Conservation (phyloP, 2,113 vertebrate genomes). For the Prochilodus magdalenae region DNA sequence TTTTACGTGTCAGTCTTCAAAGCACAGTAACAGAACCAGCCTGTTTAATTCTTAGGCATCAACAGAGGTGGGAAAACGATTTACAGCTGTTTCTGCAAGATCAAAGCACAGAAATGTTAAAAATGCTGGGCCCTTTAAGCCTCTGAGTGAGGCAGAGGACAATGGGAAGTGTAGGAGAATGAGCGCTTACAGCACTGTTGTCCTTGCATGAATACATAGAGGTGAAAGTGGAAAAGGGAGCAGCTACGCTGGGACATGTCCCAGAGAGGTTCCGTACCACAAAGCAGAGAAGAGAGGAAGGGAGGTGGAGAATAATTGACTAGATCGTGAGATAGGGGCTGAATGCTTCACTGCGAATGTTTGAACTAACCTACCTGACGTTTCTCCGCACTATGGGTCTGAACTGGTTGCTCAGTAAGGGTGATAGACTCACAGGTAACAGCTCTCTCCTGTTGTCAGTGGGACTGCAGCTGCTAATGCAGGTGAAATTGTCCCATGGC, state of each 20-base stretch:
- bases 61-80: no score
- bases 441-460: slow-evolving; percentile 12
- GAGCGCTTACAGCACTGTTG: neutral
- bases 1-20: no score
- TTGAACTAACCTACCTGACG: neutral
- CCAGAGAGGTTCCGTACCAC: neutral
- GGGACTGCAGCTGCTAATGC: neutral
- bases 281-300: neutral
- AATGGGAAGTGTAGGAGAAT: neutral
- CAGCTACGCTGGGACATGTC: neutral
- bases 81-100: neutral
- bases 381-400: neutral
- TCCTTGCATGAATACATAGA: neutral
- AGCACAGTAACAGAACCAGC: no score
- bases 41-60: no score
- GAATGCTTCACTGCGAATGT: neutral
- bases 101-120: no score
- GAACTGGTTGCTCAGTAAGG: neutral
- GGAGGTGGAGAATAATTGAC: neutral
- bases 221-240: neutral
- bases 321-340: neutral
- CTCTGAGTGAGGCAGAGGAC: neutral
- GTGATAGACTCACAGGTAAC: neutral
- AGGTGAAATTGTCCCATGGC: slow-evolving; percentile 3
- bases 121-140: neutral